Percentiles rank a stretch among this genome's conserved stretches.
Evolutionary conservation across 2,888 invertebrate genomes (phyloP).

Genomic region (Bunonema sp.): DNA sequence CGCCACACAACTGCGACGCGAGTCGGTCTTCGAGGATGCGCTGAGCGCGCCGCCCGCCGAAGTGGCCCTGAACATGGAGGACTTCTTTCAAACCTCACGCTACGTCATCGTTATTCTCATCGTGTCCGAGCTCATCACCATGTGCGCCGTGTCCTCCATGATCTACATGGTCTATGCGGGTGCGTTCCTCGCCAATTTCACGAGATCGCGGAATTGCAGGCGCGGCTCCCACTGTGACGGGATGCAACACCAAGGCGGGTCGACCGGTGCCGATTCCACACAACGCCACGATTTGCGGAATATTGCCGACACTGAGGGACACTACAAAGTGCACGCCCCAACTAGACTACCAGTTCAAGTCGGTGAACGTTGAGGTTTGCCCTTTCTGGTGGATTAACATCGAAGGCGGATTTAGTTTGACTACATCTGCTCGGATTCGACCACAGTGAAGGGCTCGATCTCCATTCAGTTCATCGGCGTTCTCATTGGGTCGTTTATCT

Average conservation of each 20-base stretch:
- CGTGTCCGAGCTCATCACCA: conserved; percentile 14
- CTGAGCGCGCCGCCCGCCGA: too few relatives aligned
- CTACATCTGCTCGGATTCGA: conserved; percentile 14
- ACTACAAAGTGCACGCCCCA: conserved; percentile 10
- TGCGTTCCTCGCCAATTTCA: conserved; percentile 2
- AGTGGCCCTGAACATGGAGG: too few relatives aligned
- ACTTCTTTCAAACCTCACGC: too few relatives aligned
- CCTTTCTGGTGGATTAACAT: neutral
- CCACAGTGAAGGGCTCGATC: conserved; percentile 20
- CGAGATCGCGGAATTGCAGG: neutral
- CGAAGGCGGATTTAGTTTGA: conserved; percentile 9
- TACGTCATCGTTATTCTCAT: conserved; percentile 7
- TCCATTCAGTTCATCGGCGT: conserved; percentile 34
- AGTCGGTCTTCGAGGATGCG: too few relatives aligned
- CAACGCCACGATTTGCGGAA: neutral
- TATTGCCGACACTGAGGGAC: neutral
- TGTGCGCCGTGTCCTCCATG: conserved; percentile 16
- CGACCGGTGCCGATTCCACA: neutral
- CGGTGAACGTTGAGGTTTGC: conserved; percentile 19
- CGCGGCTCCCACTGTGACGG: conserved; percentile 1
- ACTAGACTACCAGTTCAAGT: conserved; percentile 14
- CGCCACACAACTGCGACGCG: too few relatives aligned
- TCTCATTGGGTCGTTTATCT: conserved; percentile 23
- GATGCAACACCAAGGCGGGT: neutral
- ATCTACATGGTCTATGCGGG: conserved; percentile 27